Evolutionary conservation across 2,797 vertebrate genomes (phyloP), one percentile per base, ranked within the genome.

Genomic region (Arctocebus calabarensis): DNA sequence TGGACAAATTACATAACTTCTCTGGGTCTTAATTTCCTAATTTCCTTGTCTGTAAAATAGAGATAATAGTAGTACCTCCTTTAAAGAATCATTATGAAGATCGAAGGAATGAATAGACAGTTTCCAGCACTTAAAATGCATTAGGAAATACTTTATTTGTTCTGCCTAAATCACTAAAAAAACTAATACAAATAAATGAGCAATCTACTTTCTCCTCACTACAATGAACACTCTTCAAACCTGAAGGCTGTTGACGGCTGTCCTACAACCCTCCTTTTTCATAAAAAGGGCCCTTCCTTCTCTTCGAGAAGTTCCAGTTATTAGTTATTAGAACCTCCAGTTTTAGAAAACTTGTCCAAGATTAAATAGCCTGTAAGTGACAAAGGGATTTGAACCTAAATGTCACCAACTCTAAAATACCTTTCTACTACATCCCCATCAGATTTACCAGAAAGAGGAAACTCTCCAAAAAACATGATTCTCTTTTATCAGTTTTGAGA

Each of bases 181-280:
- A 68, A 40, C 34, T 25, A 52, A 71, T 37, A 82, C 84, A 45
- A 81, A n/a, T 62, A 90, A 73, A 66, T 45, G 19, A 88, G 22
- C 8, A 11, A 57, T 61, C 70, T 96, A 40, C 85, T 94, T 88
- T 94, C 73, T 92, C 45, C 71, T 85, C 64, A 91, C 25, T 40
- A 62, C 57, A 68, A 16, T n/a, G 29, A 94, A 37, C 13, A 78
- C 17, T 66, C 25, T 2, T 7, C 3, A 25, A 85, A 32, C 16
- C 40, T 82, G 22, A 73, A 27, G 66, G 77, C 57, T 74, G 29
- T 3, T 83, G 84, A 66, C 32, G 70, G 81, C 81, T 86, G 40
- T 85, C 83, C 29, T 61, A 82, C 1, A 57, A 27, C 19, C 61
- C 20, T 84, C 62, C 25, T 82, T 52, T 45, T 59, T 88, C 75